Evolutionary conservation across 2,888 invertebrate species (phyloP).

Genomic region (Pollenia amentaria): DNA sequence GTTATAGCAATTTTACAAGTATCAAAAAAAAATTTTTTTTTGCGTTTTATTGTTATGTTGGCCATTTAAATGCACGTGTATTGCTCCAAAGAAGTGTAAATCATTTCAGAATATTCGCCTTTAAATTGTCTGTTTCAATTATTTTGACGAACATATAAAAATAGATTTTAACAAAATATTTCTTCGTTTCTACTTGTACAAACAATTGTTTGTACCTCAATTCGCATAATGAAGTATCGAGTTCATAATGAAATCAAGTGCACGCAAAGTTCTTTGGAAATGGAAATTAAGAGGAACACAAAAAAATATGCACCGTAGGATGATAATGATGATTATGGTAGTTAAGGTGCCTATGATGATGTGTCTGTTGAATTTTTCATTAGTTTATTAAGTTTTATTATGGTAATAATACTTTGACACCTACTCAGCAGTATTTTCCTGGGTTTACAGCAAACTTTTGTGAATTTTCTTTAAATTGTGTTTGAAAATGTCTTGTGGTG

Average conservation of each 20-base stretch:
- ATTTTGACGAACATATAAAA: conserved; percentile 27
- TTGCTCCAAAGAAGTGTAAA: conserved; percentile 53
- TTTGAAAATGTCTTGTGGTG: conserved; percentile 32
- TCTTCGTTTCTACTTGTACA: background rate
- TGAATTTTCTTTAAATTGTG: conserved; percentile 16
- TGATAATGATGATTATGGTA: background rate
- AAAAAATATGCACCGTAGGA: conserved; percentile 6
- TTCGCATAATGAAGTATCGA: conserved; percentile 9
- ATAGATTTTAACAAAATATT: conserved; percentile 1
- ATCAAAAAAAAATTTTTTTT: background rate
- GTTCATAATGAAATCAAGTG: conserved; percentile 61
- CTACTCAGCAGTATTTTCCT: conserved; percentile 9
- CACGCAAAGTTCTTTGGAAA: conserved; percentile 47
- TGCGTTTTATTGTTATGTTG: conserved; percentile 11
- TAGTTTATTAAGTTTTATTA: conserved; percentile 29
- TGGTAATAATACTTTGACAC: conserved; percentile 35
- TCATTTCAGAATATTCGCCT: conserved; percentile 35
- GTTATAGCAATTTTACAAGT: background rate
- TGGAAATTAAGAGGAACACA: conserved; percentile 1
- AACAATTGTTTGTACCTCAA: conserved; percentile 2
- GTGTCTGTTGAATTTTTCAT: conserved; percentile 23
- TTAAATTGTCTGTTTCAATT: conserved; percentile 63
- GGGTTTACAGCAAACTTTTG: conserved; percentile 39
- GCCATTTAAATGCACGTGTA: conserved; percentile 63
- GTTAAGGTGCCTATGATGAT: conserved; percentile 14